These are phyloP conservation scores for Motacilla tschutschensis DNA, from an alignment of 2,113 vertebrate species.

Conservation along the genomic window DNA sequence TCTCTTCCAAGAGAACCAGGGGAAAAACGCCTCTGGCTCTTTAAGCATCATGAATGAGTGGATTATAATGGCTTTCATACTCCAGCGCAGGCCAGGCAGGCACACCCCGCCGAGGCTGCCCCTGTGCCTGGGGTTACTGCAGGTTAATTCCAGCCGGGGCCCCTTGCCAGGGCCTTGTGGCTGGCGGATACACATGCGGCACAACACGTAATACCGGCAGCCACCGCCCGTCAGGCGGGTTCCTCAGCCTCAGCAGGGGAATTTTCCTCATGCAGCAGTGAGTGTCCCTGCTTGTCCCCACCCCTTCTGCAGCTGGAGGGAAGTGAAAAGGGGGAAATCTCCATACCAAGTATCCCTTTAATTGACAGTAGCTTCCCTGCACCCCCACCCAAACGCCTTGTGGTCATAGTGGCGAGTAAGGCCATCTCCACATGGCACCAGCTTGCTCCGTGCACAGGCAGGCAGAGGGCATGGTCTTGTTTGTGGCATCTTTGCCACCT, in stretches of 20 bases:
- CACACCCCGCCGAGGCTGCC: slow-evolving; percentile 1
- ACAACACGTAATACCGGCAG: slow-evolving; percentile 33
- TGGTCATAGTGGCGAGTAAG: fast-evolving
- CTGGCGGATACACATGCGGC: slow-evolving; percentile 1
- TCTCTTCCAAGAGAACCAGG: background rate
- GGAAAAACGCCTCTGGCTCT: background rate
- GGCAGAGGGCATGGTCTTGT: background rate
- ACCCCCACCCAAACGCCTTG: background rate
- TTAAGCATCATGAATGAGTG: background rate
- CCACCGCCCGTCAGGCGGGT: background rate
- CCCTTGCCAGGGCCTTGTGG: slow-evolving; percentile 9
- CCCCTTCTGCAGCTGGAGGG: background rate
- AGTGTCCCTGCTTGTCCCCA: background rate
- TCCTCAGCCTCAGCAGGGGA: background rate
- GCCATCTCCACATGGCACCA: background rate
- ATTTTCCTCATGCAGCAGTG: background rate
- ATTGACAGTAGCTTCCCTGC: background rate
- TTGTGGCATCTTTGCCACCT: background rate
- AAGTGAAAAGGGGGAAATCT: slow-evolving; percentile 7
- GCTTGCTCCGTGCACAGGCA: fast-evolving
- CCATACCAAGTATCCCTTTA: fast-evolving
- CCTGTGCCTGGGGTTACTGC: slow-evolving; percentile 20
- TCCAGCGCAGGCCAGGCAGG: background rate
- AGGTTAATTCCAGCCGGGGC: slow-evolving; percentile 15
- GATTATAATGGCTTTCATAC: slow-evolving; percentile 11